These are phyloP conservation scores for Ammodytes dubius DNA, from an alignment of 2,113 vertebrate species.

Conservation along the genomic window DNA sequence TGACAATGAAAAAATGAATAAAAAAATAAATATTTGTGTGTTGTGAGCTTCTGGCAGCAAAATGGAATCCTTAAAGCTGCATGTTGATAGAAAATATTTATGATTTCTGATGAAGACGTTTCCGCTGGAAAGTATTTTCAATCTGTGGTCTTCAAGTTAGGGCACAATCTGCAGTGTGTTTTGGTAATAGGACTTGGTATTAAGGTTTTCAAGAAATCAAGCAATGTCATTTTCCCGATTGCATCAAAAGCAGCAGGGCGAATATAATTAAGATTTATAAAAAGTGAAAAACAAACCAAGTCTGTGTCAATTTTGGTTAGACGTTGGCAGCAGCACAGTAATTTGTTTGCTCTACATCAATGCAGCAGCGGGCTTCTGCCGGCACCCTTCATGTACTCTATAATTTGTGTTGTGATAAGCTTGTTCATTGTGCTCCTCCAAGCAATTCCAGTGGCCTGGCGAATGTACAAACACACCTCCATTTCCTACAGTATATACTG, in stretches of 20 bases:
- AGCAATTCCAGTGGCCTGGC: constrained; percentile 21
- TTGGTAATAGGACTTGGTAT: constrained; percentile 10
- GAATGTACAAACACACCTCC: constrained; percentile 43
- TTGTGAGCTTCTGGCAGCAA: constrained; percentile 10
- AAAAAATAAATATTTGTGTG: constrained; percentile 46
- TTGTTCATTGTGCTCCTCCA: constrained; percentile 48
- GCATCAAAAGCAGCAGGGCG: neutral
- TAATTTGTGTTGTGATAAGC: constrained; percentile 59
- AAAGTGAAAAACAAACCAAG: constrained; percentile 38
- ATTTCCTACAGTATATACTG: constrained; percentile 26
- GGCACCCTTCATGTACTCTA: constrained; percentile 48
- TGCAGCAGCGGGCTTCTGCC: constrained; percentile 30
- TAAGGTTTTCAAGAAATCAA: constrained; percentile 19
- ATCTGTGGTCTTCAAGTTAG: constrained; percentile 35
- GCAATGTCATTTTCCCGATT: constrained; percentile 17
- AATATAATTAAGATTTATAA: constrained; percentile 35
- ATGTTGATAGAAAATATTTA: constrained; percentile 48
- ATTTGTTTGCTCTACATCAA: constrained; percentile 56
- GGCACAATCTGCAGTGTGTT: neutral
- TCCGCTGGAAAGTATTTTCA: constrained; percentile 33
- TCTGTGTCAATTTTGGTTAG: constrained; percentile 1
- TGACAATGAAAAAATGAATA: constrained; percentile 45
- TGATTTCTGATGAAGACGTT: constrained; percentile 56
- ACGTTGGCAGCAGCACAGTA: constrained; percentile 25
- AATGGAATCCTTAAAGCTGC: constrained; percentile 61